Evolutionary conservation across 2,113 vertebrate species (phyloP).

Genomic region (Indri indri): DNA sequence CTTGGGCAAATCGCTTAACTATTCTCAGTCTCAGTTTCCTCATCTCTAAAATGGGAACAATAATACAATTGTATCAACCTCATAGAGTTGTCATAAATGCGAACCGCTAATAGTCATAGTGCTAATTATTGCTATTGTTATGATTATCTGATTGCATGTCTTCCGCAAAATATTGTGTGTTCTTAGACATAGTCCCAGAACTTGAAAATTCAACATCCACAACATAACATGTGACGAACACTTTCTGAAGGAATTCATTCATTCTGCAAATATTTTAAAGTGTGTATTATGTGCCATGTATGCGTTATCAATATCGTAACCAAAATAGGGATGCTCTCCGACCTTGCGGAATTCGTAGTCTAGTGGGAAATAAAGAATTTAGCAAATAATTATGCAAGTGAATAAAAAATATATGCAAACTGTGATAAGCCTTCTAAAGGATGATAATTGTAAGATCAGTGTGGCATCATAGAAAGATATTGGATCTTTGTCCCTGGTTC

Average conservation of each 20-base stretch:
- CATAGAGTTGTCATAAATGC: background rate
- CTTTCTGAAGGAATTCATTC: slow-evolving; percentile 19
- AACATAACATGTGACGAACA: background rate
- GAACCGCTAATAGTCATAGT: background rate
- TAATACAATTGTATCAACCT: background rate
- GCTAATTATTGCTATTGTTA: slow-evolving; percentile 8
- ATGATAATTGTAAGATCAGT: background rate
- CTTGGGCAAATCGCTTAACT: background rate
- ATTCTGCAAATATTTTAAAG: slow-evolving; percentile 10
- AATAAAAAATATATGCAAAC: background rate
- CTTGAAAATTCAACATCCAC: background rate
- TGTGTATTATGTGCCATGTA: background rate
- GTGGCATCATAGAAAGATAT: background rate
- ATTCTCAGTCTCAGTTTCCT: slow-evolving; percentile 1
- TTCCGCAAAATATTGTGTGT: background rate
- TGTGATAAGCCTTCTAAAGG: background rate
- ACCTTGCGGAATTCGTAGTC: background rate
- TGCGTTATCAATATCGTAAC: background rate
- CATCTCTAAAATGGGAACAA: background rate
- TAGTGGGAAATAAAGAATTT: background rate
- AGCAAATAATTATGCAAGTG: slow-evolving; percentile 32
- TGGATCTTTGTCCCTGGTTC: background rate
- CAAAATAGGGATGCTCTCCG: background rate
- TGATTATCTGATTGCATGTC: background rate
- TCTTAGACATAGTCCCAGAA: background rate